These are phyloP conservation scores for Salmo trutta DNA, from an alignment of 2,797 vertebrate genomes.

Conservation along the genomic window DNA sequence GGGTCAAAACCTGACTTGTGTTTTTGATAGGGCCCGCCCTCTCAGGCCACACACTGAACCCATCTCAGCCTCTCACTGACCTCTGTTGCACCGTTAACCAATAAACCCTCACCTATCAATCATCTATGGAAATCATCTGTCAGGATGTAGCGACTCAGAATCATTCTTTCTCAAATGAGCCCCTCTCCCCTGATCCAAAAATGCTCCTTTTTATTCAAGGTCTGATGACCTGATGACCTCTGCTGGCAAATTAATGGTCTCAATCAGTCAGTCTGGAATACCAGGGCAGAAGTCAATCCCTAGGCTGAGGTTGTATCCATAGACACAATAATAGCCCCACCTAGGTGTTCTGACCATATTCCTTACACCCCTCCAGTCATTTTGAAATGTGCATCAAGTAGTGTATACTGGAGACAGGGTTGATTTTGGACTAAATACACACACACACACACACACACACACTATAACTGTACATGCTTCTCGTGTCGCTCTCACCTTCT, in stretches of 20 bases:
- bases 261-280: too few species aligned
- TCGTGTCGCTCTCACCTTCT: slow-evolving; percentile 83
- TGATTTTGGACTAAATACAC: neutral
- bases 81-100: slow-evolving; percentile 41
- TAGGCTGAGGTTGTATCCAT: too few species aligned
- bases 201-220: too few species aligned
- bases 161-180: neutral
- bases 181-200: neutral
- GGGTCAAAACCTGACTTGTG: neutral
- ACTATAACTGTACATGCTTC: neutral
- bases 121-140: slow-evolving; percentile 2
- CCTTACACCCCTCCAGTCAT: too few species aligned
- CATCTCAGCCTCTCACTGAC: neutral
- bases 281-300: too few species aligned
- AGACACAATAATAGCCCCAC: neutral
- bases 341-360: neutral
- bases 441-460: too few species aligned
- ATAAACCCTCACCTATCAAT: slow-evolving; percentile 46
- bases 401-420: too few species aligned
- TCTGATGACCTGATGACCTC: slow-evolving; percentile 1
- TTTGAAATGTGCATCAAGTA: neutral
- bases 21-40: neutral
- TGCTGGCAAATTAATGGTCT: neutral
- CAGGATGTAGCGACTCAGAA: too few species aligned
- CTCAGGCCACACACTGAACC: slow-evolving; percentile 1